Conservation (phyloP, 2,797 vertebrate species). For the Falco cherrug region DNA sequence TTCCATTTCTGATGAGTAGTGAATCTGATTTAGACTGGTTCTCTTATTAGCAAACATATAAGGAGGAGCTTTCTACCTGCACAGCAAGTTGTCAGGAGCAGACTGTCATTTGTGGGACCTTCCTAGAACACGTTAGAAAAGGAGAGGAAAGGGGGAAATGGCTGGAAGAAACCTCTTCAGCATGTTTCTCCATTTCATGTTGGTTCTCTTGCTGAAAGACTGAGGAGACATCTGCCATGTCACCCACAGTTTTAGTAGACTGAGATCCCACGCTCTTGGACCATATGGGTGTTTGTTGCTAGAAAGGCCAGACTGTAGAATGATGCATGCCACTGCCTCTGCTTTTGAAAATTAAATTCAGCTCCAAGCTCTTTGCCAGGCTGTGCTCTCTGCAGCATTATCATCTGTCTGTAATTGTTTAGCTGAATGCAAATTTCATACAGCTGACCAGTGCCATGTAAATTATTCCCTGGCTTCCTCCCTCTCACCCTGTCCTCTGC, state of each 20-base stretch:
- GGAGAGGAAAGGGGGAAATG: neutral
- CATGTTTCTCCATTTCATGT: neutral
- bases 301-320: neutral
- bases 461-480: neutral
- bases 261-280: neutral
- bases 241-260: neutral
- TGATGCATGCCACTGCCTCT: neutral
- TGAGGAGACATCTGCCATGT: neutral
- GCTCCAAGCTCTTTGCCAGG: neutral
- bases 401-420: neutral
- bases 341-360: neutral
- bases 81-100: neutral
- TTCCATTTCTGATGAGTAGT: neutral
- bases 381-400: neutral
- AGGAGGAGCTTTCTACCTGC: neutral
- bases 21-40: neutral
- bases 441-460: neutral
- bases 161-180: neutral
- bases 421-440: neutral
- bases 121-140: neutral
- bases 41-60: neutral
- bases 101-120: neutral
- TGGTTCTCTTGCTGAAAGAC: neutral
- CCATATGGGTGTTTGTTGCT: neutral
- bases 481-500: neutral